These are phyloP conservation scores for Tetramorium alpestre DNA, from an alignment of 1,140 invertebrate species.

Conservation along the genomic window DNA sequence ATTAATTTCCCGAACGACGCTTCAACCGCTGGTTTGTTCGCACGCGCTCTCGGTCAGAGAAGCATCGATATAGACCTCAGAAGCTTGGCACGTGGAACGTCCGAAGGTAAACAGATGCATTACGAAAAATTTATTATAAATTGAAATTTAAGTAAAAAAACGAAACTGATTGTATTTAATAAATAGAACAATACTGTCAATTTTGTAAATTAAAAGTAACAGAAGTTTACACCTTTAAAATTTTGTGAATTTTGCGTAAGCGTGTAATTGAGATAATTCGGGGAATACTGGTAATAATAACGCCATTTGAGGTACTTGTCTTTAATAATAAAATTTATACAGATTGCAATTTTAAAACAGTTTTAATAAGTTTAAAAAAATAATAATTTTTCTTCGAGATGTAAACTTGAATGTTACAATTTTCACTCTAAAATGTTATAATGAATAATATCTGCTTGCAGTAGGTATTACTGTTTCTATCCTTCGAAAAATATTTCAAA, in stretches of 20 bases:
- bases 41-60: slow-evolving; percentile 81
- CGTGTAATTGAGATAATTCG: background rate
- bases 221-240: background rate
- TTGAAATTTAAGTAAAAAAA: background rate
- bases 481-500: background rate
- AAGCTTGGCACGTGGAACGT: slow-evolving; percentile 77
- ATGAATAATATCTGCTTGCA: background rate
- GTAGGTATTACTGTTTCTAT: background rate
- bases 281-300: background rate
- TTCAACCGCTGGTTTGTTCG: slow-evolving; percentile 81
- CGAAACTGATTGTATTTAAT: background rate
- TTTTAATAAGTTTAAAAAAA: background rate
- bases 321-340: background rate
- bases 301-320: background rate
- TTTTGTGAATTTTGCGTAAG: background rate
- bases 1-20: slow-evolving; percentile 80
- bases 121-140: slow-evolving; percentile 3
- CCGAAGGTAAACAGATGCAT: slow-evolving; percentile 79
- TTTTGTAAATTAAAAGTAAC: background rate
- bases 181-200: background rate
- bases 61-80: slow-evolving; percentile 79
- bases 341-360: background rate
- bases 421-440: background rate
- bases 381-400: background rate
- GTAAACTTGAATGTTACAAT: background rate